These are phyloP conservation scores for Neria commutata DNA, from an alignment of 2,888 invertebrate genomes.

Conservation along the genomic window DNA sequence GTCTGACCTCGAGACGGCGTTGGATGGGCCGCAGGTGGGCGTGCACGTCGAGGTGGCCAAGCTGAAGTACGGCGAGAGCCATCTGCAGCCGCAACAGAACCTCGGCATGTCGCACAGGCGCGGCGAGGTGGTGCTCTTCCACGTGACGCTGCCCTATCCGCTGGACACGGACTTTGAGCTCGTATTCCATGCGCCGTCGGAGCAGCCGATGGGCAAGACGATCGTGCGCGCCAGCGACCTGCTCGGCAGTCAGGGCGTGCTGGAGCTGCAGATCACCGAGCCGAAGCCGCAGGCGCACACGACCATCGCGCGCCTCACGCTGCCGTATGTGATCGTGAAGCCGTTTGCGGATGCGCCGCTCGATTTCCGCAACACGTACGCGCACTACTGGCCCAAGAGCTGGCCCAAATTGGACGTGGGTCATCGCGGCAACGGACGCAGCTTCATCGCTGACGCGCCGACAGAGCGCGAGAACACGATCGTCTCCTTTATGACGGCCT, in stretches of 20 bases:
- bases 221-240: conserved; percentile 81
- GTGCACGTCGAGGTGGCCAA: conserved; percentile 51
- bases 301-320: conserved; percentile 75
- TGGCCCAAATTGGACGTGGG: conserved; percentile 92
- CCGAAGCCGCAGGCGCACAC: conserved; percentile 70
- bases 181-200: conserved; percentile 38
- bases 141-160: conserved; percentile 46
- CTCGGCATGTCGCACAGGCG: conserved; percentile 47
- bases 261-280: conserved; percentile 77
- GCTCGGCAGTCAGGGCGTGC: conserved; percentile 74
- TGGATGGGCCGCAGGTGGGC: conserved; percentile 23
- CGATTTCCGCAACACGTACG: conserved; percentile 79
- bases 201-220: conserved; percentile 79
- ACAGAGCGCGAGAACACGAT: conserved; percentile 86
- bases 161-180: conserved; percentile 38
- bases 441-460: conserved; percentile 76
- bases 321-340: conserved; percentile 66
- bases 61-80: conserved; percentile 47
- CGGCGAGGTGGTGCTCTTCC: conserved; percentile 53
- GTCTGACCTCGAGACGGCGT: conserved; percentile 22
- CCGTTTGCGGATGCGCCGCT: conserved; percentile 63
- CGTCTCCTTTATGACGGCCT: conserved; percentile 89
- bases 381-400: conserved; percentile 83
- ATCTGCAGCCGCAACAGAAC: conserved; percentile 43
- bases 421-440: conserved; percentile 92